phyloP scores from a whole-genome alignment of 2,888 invertebrate species.

The Leucophenga montana region DNA sequence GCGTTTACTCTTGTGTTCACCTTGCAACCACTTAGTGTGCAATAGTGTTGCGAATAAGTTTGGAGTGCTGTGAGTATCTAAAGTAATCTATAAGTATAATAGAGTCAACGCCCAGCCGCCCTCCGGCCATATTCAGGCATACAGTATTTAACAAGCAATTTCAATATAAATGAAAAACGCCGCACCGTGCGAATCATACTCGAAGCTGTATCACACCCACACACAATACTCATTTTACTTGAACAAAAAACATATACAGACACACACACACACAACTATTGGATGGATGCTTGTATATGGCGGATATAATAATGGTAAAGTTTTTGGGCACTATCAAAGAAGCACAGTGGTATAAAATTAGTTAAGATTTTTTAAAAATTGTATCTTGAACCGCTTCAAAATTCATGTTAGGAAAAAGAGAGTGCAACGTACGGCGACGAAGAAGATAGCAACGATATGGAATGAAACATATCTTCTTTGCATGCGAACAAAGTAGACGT shows the following conservation, averaged over 20 bases:
- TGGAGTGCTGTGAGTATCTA: constrained; percentile 20
- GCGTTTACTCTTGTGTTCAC: constrained; percentile 1
- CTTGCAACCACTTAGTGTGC: constrained; percentile 17
- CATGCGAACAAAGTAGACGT: too few relatives aligned
- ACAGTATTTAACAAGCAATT: constrained; percentile 36
- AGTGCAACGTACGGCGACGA: too few relatives aligned
- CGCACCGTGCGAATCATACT: background rate
- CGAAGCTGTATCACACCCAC: constrained; percentile 16
- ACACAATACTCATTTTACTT: constrained; percentile 12
- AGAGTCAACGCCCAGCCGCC: constrained; percentile 35
- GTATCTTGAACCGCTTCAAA: too few relatives aligned
- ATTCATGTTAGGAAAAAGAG: too few relatives aligned
- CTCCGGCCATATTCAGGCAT: constrained; percentile 11
- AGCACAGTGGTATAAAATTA: too few relatives aligned
- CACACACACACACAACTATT: background rate
- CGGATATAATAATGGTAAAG: too few relatives aligned
- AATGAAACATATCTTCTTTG: too few relatives aligned
- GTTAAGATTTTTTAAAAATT: too few relatives aligned
- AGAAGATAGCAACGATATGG: too few relatives aligned
- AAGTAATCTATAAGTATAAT: constrained; percentile 60
- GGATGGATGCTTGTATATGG: too few relatives aligned
- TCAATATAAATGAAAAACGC: constrained; percentile 27
- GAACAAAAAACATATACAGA: background rate
- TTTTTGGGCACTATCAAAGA: background rate
- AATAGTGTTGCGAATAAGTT: background rate